phyloP scores from a whole-genome alignment of 2,797 vertebrate genomes.

The Apogon hyalosoma region DNA sequence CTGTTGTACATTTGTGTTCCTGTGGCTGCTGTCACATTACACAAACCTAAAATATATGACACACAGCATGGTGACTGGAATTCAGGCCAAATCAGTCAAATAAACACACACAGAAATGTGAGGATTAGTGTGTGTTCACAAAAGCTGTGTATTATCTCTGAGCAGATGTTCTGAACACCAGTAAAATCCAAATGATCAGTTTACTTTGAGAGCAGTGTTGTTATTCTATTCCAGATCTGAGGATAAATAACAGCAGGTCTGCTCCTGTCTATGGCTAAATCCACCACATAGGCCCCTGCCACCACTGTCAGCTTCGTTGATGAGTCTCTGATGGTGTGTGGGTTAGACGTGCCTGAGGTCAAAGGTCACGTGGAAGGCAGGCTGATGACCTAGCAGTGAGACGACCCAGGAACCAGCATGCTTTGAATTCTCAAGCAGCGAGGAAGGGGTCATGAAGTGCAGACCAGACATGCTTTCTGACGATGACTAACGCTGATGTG shows the following conservation, averaged over 20 bases:
- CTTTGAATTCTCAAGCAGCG: conserved; percentile 64
- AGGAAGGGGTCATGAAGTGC: conserved; percentile 28
- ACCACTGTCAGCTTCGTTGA: conserved; percentile 29
- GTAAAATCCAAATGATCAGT: conserved; percentile 39
- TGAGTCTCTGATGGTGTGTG: conserved; percentile 22
- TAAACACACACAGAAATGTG: conserved; percentile 2
- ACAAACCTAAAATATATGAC: conserved; percentile 67
- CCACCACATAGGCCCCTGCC: background rate
- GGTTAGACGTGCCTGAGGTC: conserved; percentile 46
- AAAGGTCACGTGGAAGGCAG: conserved; percentile 50
- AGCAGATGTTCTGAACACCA: conserved; percentile 47
- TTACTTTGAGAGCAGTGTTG: conserved; percentile 34
- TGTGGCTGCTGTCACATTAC: conserved; percentile 75
- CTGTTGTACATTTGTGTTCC: conserved; percentile 40
- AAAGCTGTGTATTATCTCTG: background rate
- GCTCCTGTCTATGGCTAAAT: conserved; percentile 1
- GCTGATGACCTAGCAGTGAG: conserved; percentile 56
- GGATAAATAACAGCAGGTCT: conserved; percentile 34
- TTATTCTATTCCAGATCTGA: conserved; percentile 14
- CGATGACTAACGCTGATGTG: background rate
- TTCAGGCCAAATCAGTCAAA: conserved; percentile 36
- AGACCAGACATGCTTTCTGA: conserved; percentile 10
- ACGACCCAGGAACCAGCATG: conserved; percentile 52
- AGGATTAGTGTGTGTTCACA: background rate
- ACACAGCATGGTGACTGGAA: conserved; percentile 72